phyloP scores from a whole-genome alignment of 2,797 vertebrate species.

The Coluber constrictor region DNA sequence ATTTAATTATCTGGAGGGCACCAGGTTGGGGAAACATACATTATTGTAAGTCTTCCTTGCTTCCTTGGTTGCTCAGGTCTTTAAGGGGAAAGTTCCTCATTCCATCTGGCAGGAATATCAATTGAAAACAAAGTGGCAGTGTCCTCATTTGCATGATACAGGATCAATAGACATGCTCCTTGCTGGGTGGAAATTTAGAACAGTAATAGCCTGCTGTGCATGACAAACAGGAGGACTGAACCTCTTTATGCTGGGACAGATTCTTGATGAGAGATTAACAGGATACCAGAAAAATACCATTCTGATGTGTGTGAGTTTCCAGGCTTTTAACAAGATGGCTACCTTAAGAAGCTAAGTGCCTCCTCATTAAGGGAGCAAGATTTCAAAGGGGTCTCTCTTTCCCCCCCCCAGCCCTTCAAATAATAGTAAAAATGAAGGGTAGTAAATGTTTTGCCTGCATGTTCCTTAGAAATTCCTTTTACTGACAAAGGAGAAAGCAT shows the following conservation, averaged over 20 bases:
- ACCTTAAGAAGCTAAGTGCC: not conserved
- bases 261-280: not conserved
- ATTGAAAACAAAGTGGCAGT: not conserved
- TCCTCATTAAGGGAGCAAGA: not conserved
- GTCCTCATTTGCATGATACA: not conserved
- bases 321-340: not conserved
- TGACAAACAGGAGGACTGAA: not conserved
- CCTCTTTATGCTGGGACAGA: not conserved
- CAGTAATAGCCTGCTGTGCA: not conserved
- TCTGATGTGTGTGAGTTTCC: not conserved
- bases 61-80: not conserved
- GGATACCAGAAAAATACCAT: not conserved
- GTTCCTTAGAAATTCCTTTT: not conserved
- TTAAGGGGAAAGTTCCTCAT: not conserved
- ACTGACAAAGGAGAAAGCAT: not conserved
- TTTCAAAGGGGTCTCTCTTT: not conserved
- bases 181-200: not conserved
- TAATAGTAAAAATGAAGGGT: not conserved
- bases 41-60: not conserved
- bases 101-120: not conserved
- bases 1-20: not conserved
- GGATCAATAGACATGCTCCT: not conserved
- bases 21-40: not conserved
- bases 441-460: not conserved
- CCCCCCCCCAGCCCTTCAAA: not conserved